Percentiles rank a stretch among this genome's conserved stretches.
These are phyloP conservation scores for Barnardius zonarius DNA, from an alignment of 2,113 vertebrate species.

Conservation along the genomic window DNA sequence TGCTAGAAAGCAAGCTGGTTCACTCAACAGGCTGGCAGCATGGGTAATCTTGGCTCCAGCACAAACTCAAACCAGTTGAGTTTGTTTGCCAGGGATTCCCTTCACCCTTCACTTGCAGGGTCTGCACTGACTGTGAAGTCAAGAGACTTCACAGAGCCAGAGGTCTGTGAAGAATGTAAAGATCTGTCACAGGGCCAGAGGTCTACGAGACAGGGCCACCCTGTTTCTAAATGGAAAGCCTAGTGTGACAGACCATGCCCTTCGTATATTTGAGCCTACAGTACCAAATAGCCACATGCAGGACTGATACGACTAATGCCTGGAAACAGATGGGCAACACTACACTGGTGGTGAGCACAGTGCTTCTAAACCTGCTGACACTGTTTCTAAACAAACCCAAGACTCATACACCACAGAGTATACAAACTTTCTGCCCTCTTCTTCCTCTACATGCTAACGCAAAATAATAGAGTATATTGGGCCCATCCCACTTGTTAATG, in stretches of 20 bases:
- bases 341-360: not conserved
- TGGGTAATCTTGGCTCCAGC: accelerated
- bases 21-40: not conserved
- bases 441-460: not conserved
- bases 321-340: not conserved
- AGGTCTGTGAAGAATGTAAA: not conserved
- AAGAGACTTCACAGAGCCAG: not conserved
- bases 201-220: not conserved
- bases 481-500: not conserved
- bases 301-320: not conserved
- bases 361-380: not conserved
- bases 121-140: not conserved
- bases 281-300: not conserved
- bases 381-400: not conserved
- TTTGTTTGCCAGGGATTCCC: not conserved
- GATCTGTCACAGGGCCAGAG: not conserved
- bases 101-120: not conserved
- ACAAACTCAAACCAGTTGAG: not conserved
- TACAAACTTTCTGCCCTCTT: not conserved
- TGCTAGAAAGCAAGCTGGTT: not conserved
- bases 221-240: not conserved
- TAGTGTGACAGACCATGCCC: not conserved
- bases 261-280: not conserved
- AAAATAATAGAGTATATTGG: not conserved
- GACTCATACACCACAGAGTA: not conserved